Conservation (phyloP, 2,888 invertebrate genomes). For the Fabriciana adippe region DNA sequence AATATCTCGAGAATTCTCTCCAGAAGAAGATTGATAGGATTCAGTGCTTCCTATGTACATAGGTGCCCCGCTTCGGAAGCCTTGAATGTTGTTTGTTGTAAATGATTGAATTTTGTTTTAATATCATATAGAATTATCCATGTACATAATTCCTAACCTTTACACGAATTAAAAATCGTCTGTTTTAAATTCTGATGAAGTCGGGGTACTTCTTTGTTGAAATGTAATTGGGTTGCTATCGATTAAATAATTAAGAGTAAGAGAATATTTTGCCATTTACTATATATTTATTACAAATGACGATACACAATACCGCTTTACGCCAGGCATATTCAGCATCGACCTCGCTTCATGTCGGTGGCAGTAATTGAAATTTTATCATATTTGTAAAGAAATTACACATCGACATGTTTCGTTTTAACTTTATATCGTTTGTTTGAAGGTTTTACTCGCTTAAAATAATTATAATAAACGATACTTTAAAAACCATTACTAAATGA, state of each 20-base stretch:
- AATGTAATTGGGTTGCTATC: too few relatives aligned
- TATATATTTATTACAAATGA: constrained; percentile 9
- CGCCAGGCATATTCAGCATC: constrained; percentile 11
- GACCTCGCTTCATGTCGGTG: constrained; percentile 8
- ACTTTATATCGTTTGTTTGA: background rate
- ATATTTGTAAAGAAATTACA: constrained; percentile 6
- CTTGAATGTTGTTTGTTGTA: too few relatives aligned
- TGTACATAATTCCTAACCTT: too few relatives aligned
- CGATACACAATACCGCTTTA: constrained; percentile 13
- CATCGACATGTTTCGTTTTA: background rate
- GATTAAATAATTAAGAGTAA: background rate
- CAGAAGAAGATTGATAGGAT: too few relatives aligned
- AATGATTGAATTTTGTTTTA: too few relatives aligned
- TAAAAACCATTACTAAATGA: background rate
- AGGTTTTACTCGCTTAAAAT: constrained; percentile 3
- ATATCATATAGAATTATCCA: too few relatives aligned
- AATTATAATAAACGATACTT: background rate
- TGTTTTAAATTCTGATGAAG: too few relatives aligned
- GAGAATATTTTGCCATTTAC: background rate
- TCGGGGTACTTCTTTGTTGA: too few relatives aligned
- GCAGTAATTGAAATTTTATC: constrained; percentile 23
- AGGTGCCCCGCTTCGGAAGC: too few relatives aligned
- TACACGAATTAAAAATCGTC: too few relatives aligned
- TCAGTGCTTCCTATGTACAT: too few relatives aligned
- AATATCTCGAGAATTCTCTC: too few relatives aligned